Evolutionary conservation across 1,140 invertebrate genomes (phyloP), one percentile per base, ranked within the genome.

Genomic region (Spodoptera frugiperda): DNA sequence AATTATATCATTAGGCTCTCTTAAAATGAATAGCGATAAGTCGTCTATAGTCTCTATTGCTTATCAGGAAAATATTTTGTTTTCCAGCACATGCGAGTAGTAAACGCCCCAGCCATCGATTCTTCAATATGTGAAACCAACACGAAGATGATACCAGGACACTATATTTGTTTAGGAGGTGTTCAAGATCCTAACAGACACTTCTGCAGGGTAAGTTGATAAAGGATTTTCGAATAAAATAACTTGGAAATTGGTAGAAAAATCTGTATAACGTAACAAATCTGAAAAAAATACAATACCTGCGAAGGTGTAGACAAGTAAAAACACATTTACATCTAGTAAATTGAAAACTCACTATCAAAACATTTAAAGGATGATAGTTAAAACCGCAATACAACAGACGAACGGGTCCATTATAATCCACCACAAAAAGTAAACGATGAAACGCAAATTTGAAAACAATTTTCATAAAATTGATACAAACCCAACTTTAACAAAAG

Each of bases 121-220:
- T 21, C 87, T 0, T 70, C 82, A 0, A 87, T 93, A 44, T 93
- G 91, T 57, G 91, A 92, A 19, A 73, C 82, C 0, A 80, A 84
- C 54, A 89, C 91, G 9, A 89, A 86, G 65, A 80, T 91, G 65
- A 33, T 87, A 68, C 85, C 90, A 21, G 91, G 89, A 8, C 85
- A 90, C 46, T 92, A 89, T 57, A 79, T 93, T 21, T 93, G 92
- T 46, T 54, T 90, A 4, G 90, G 87, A 57, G 91, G 91, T 49
- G 90, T 93, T 0, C 90, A 93, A 68, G 92, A 93, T 75, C 88
- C 89, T 8, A 89, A 93, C 71, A 80, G 90, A 67, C 87, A 93
- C 25, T 92, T 92, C 68, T 93, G 92, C 65, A 82, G 92, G 81
- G 91, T 92, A 86, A 84, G 83, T 73, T 82, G 9, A 44, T 44